These are phyloP conservation scores for Seira ritae DNA, from an alignment of 2,888 invertebrate genomes.

Conservation along the genomic window DNA sequence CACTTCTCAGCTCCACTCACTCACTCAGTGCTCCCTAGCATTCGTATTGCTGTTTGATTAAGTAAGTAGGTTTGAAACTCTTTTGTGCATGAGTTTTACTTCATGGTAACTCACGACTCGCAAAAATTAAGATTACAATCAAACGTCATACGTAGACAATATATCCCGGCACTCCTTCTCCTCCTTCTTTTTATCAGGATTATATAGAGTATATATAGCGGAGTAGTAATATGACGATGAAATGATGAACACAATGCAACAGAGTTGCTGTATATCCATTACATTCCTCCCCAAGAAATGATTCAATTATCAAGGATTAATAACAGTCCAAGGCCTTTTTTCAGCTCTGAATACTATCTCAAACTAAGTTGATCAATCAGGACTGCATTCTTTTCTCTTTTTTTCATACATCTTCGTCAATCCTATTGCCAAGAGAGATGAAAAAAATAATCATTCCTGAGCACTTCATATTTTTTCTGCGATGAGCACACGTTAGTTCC, in stretches of 20 bases:
- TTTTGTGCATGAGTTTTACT: constrained; percentile 18
- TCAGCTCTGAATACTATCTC: constrained; percentile 54
- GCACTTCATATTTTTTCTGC: neutral
- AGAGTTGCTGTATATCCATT: neutral
- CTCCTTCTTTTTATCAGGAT: too few species aligned
- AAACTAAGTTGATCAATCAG: constrained; percentile 35
- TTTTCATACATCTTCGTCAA: constrained; percentile 15
- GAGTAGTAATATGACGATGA: too few species aligned
- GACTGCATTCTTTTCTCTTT: constrained; percentile 24
- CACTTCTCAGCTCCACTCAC: neutral
- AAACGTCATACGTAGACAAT: neutral
- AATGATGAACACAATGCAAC: too few species aligned
- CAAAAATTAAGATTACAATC: constrained; percentile 10
- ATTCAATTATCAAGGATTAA: constrained; percentile 33
- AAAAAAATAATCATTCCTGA: neutral
- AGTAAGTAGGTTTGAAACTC: constrained; percentile 25
- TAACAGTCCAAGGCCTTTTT: constrained; percentile 51
- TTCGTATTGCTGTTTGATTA: constrained; percentile 20
- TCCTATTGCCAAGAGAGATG: neutral
- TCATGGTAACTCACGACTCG: constrained; percentile 21
- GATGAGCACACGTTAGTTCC: neutral
- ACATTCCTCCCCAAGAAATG: constrained; percentile 22
- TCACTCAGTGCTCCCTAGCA: neutral
- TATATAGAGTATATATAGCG: too few species aligned
- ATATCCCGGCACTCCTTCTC: constrained; percentile 4